phyloP scores from a whole-genome alignment of 1,140 invertebrate genomes.

The Apis dorsata region DNA sequence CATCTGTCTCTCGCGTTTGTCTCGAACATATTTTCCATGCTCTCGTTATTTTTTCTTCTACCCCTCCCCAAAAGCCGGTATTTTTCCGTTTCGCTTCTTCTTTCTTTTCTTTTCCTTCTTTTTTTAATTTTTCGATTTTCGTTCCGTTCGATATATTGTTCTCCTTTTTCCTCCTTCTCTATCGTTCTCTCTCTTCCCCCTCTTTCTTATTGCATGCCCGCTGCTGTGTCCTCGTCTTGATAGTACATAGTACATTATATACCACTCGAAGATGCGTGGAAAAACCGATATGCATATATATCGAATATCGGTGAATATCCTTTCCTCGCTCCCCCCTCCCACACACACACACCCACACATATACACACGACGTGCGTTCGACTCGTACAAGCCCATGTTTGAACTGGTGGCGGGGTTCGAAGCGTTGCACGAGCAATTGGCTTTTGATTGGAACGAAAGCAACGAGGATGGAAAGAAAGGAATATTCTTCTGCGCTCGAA shows the following conservation, averaged over 20 bases:
- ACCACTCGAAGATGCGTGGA: conserved; percentile 56
- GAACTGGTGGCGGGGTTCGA: conserved; percentile 63
- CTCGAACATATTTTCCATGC: background rate
- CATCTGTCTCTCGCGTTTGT: background rate
- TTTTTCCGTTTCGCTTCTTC: background rate
- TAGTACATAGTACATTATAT: conserved; percentile 54
- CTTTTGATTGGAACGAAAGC: conserved; percentile 30
- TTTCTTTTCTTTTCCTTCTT: background rate
- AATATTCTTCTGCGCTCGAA: conserved; percentile 38
- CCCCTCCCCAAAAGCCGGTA: background rate
- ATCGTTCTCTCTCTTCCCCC: conserved; percentile 15
- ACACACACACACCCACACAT: conserved; percentile 31
- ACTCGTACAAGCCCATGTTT: conserved; percentile 68
- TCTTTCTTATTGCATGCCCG: conserved; percentile 68
- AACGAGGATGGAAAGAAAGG: conserved; percentile 10
- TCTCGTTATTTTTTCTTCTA: background rate
- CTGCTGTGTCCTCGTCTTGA: conserved; percentile 69
- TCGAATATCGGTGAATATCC: conserved; percentile 40
- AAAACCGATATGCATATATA: conserved; percentile 44
- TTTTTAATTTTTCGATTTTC: too few species aligned
- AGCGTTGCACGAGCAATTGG: conserved; percentile 45
- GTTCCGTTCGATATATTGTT: background rate
- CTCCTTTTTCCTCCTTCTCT: background rate
- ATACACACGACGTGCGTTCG: conserved; percentile 52
- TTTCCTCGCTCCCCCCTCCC: conserved; percentile 9